phyloP scores from a whole-genome alignment of 2,797 vertebrate species.

The Malacoctenus gilli region DNA sequence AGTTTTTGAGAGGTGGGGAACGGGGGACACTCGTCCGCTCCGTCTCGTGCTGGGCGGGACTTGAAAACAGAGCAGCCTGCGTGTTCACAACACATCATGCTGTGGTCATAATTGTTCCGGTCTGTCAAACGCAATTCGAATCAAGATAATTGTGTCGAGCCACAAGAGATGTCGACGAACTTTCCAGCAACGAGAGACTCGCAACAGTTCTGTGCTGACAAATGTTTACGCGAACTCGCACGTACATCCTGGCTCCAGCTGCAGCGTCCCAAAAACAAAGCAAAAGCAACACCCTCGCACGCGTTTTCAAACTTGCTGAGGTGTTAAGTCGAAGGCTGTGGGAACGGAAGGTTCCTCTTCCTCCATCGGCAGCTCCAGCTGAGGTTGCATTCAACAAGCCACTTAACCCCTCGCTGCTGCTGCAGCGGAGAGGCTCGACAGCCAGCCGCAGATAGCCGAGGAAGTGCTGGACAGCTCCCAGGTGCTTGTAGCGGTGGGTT shows the following conservation, averaged over 20 bases:
- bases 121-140: background rate
- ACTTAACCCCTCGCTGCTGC: conserved; percentile 57
- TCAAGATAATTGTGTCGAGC: background rate
- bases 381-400: conserved; percentile 50
- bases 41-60: background rate
- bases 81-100: background rate
- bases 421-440: conserved; percentile 28
- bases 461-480: conserved; percentile 31
- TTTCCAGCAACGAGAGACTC: background rate
- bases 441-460: conserved; percentile 38
- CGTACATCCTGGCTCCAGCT: too few relatives aligned
- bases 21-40: conserved; percentile 1
- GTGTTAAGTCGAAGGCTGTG: conserved; percentile 1
- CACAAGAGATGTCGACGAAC: background rate
- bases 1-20: conserved; percentile 19
- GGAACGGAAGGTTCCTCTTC: conserved; percentile 30
- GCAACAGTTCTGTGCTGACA: too few relatives aligned
- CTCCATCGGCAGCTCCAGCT: conserved; percentile 37
- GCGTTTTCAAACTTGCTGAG: background rate
- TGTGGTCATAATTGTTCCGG: background rate
- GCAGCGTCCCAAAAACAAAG: background rate
- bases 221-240: too few relatives aligned
- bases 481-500: conserved; percentile 12
- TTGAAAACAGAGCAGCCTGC: background rate
- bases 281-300: background rate